phyloP scores from a whole-genome alignment of 1,140 invertebrate species.

The Eupristina koningsbergeri region DNA sequence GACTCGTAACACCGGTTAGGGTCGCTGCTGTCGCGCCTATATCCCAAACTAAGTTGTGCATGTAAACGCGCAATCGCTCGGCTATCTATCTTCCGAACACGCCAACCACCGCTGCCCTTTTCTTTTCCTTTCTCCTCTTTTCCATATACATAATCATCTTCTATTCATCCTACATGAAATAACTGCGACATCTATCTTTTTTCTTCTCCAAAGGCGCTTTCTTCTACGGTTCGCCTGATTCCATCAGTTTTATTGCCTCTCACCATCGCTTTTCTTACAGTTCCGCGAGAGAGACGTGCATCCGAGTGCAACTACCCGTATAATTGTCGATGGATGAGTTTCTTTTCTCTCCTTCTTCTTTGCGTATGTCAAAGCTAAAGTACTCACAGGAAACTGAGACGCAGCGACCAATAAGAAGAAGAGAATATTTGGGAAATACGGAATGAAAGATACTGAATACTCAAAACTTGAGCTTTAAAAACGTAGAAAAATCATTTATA shows the following conservation, averaged over 20 bases:
- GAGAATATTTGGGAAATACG: background rate
- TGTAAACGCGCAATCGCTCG: slow-evolving; percentile 54
- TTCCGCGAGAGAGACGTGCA: slow-evolving; percentile 71
- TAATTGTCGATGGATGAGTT: slow-evolving; percentile 65
- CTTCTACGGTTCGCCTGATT: background rate
- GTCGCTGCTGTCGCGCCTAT: slow-evolving; percentile 52
- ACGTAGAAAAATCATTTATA: background rate
- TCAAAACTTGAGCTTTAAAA: background rate
- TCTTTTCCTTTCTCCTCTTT: background rate
- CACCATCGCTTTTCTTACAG: slow-evolving; percentile 62
- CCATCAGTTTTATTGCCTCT: slow-evolving; percentile 33
- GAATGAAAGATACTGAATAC: background rate
- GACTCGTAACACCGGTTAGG: slow-evolving; percentile 68
- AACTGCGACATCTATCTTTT: background rate
- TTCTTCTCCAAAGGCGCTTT: slow-evolving; percentile 47
- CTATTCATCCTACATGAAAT: slow-evolving; percentile 33
- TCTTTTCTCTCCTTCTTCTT: background rate
- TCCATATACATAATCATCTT: background rate
- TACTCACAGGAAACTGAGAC: background rate
- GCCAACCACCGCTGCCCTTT: slow-evolving; percentile 26
- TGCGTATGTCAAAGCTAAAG: background rate
- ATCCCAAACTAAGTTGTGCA: background rate
- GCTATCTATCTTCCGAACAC: slow-evolving; percentile 65
- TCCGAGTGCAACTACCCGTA: slow-evolving; percentile 69
- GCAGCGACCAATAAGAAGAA: background rate